Conservation (phyloP, 2,888 invertebrate species). For the Agonum fuliginosum region DNA sequence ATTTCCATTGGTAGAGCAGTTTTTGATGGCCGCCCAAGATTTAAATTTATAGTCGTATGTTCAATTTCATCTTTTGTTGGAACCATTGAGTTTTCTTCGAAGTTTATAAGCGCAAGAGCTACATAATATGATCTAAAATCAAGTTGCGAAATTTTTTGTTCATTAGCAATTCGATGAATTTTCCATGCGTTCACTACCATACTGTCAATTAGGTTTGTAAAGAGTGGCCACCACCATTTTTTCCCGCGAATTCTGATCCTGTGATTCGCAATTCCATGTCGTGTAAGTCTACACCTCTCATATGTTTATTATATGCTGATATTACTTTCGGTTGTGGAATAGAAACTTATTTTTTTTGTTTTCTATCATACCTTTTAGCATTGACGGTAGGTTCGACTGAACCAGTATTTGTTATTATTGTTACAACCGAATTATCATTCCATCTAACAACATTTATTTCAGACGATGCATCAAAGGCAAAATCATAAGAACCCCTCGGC, state of each 20-base stretch:
- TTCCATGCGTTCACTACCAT: slow-evolving; percentile 63
- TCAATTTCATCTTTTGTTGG: too few species aligned
- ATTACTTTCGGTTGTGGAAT: slow-evolving; percentile 52
- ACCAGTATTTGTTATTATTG: neutral
- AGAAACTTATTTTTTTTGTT: neutral
- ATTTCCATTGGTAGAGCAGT: too few species aligned
- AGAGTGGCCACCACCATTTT: slow-evolving; percentile 65
- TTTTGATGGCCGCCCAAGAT: too few species aligned
- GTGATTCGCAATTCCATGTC: slow-evolving; percentile 63
- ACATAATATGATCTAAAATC: too few species aligned
- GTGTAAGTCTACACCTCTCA: too few species aligned
- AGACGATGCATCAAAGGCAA: neutral
- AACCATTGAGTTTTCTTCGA: too few species aligned
- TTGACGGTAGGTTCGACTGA: neutral
- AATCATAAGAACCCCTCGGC: neutral
- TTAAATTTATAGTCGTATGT: too few species aligned
- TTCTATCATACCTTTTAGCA: neutral
- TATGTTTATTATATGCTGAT: slow-evolving; percentile 55
- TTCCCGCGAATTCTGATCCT: slow-evolving; percentile 62
- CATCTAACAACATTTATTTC: neutral
- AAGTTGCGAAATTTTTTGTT: too few species aligned
- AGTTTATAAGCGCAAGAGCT: too few species aligned
- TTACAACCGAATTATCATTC: too few species aligned
- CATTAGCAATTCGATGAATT: slow-evolving; percentile 61
- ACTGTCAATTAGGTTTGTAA: slow-evolving; percentile 63